Percentiles rank a stretch among this genome's conserved stretches.
Conservation (phyloP, 1,140 invertebrate genomes). For the Oreohelix idahoensis region DNA sequence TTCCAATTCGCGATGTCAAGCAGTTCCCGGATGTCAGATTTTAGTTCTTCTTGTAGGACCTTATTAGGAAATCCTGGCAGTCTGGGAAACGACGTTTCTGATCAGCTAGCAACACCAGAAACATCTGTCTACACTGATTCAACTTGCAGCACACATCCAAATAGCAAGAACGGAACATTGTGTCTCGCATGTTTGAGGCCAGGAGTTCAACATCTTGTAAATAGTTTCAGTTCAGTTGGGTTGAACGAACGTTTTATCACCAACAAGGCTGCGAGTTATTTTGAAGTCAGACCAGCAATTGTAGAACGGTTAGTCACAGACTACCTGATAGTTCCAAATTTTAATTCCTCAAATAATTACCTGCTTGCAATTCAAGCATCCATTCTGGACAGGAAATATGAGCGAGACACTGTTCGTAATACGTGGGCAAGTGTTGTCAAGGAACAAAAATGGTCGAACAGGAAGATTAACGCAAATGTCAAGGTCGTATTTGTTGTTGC, state of each 20-base stretch:
- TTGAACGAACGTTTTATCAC: background rate
- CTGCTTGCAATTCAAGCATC: background rate
- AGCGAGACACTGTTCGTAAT: background rate
- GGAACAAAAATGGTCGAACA: background rate
- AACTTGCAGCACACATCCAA: too few relatives aligned
- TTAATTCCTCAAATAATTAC: background rate
- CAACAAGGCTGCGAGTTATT: background rate
- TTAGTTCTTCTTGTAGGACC: too few relatives aligned
- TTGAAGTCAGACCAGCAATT: background rate
- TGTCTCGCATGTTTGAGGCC: background rate
- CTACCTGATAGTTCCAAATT: background rate
- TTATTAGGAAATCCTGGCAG: too few relatives aligned
- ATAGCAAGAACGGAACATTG: too few relatives aligned
- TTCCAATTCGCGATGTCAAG: too few relatives aligned
- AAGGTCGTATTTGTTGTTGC: background rate
- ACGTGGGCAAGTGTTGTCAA: background rate
- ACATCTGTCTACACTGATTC: too few relatives aligned
- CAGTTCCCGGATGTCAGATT: too few relatives aligned
- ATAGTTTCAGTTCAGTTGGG: background rate
- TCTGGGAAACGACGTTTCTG: too few relatives aligned
- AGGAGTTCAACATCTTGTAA: background rate
- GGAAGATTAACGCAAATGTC: background rate
- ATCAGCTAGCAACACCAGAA: too few relatives aligned
- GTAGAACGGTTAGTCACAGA: background rate
- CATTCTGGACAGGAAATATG: background rate